Percentiles rank a stretch among this genome's conserved stretches.
Conservation (phyloP, 2,797 vertebrate species). For the Corythornis leucogaster region DNA sequence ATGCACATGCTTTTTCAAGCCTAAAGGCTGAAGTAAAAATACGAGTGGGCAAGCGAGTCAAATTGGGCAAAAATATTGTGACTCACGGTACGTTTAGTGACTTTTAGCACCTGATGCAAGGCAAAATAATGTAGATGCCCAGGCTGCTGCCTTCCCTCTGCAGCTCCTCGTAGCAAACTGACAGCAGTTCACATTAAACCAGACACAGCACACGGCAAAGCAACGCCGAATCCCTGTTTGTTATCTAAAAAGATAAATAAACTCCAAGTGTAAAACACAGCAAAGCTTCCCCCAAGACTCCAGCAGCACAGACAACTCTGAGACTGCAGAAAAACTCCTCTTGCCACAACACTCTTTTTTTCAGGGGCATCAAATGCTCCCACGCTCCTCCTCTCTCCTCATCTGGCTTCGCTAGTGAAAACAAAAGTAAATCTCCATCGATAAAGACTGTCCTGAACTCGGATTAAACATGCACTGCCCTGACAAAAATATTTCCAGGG, state of each 20-base stretch:
- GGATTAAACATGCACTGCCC: background rate
- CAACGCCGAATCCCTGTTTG: background rate
- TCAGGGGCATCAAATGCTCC: background rate
- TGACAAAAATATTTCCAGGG: background rate
- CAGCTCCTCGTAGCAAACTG: background rate
- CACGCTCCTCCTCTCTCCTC: background rate
- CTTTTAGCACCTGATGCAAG: constrained; percentile 67
- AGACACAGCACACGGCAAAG: background rate
- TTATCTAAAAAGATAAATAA: constrained; percentile 4
- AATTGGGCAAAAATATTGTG: constrained; percentile 47
- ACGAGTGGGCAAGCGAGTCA: constrained; percentile 56
- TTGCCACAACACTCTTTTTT: background rate
- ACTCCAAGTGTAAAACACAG: background rate
- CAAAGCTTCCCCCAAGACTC: background rate
- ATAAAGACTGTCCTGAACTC: background rate
- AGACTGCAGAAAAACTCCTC: background rate
- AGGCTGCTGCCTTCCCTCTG: background rate
- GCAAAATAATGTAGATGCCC: constrained; percentile 17
- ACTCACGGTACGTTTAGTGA: background rate
- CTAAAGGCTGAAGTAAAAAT: constrained; percentile 72
- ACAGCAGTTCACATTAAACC: background rate
- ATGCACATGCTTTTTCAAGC: constrained; percentile 78
- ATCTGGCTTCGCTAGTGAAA: background rate
- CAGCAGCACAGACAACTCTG: background rate
- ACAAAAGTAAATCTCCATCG: background rate